Evolutionary conservation across 1,140 invertebrate genomes (phyloP), one percentile per base, ranked within the genome.

Genomic region (Zaprionus kolodkinae): DNA sequence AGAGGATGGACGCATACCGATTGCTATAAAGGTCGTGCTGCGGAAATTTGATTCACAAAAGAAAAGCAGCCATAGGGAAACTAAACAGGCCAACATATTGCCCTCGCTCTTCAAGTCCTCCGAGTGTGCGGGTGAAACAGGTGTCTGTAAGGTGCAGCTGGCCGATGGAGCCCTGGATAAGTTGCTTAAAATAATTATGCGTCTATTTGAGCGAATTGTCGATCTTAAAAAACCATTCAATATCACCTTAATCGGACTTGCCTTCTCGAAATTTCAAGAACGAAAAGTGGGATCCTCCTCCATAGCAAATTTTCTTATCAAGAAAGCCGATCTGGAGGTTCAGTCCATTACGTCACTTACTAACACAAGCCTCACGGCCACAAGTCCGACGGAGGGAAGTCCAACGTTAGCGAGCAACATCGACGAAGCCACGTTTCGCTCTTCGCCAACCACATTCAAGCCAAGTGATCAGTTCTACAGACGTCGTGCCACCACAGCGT

Each of bases 251-350:
- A 92, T 97, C 40, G 96, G 96, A 25, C 92, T 97, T 73, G 95
- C 96, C 12, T 97, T 97, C 84, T 96, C 95, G 3, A 96, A 97
- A 90, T 97, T 97, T 76, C 94, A 95, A 72, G 96, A 96, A 82
- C 93, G 94, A 50, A 94, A 94, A 78, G 94, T 93, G 15, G 95
- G 94, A 1, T 93, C 94, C 82, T 93, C 93, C 10, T 95, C 95
- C 27, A 95, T 96, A 78, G 94, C 95, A 0, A 95, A 95, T n/a
- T 96, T 96, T 81, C 93, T 96, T 27, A 94, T 95, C 76, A 94
- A 94, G 72, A 94, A 94, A 64, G 95, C 94, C 78, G 94, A 95
- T 79, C 94, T 96, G 13, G 95, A 95, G 75, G 95, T 96, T 25
- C 95, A 96, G 80, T 95, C 95, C 1, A 94, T 96, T 67, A 94